Base-by-base conservation (phyloP, 2,888 invertebrate genomes). In the Dermolepida albohirtum region DNA sequence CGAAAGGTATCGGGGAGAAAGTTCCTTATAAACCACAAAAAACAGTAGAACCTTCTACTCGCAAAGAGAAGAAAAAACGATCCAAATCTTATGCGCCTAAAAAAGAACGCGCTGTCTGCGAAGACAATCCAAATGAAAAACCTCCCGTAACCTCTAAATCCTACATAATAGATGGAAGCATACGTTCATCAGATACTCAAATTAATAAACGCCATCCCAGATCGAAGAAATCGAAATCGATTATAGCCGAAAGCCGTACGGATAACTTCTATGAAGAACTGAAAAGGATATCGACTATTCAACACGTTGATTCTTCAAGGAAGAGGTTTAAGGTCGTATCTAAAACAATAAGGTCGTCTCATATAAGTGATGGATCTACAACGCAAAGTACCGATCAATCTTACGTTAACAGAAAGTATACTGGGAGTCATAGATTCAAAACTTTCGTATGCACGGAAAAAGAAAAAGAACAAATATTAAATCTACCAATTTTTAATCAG, bases 381-480 rank as follows among this genome's bases (percentile, higher is more conserved):
- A 17, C 50, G 1, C 40, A 47, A 5, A 66, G 59, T 49, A 59
- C 40, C 2, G 52, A 34, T 17, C 52, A 51, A 17, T 54, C 49
- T n/a, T 29, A 34, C 5, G n/a, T 54, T 11, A 44, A 49, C 27
- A 67, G 27, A 14, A 57, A 27, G 11, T 22, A 47, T 14, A 43
- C 41, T 4, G 54, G 64, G 2, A 64, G 52, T 43, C 34, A 27
- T 11, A 64, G 54, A 12, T 52, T 64, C 43, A 64, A 54, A 11
- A 29, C 52, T 6, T 44, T 16, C 2, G 39, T 57, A 8, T 54
- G 29, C 11, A 49, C 64, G 1, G 51, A 64, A 11, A 55, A 55
- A 22, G 69, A 69, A 41, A 64, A 69, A 34, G 66, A 69, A 49
- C 65, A 52, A n/a, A 66, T 69, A 16, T 65, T 69, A 39, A 69